Conservation (phyloP, 2,113 vertebrate species). For the Psittacus erithacus region DNA sequence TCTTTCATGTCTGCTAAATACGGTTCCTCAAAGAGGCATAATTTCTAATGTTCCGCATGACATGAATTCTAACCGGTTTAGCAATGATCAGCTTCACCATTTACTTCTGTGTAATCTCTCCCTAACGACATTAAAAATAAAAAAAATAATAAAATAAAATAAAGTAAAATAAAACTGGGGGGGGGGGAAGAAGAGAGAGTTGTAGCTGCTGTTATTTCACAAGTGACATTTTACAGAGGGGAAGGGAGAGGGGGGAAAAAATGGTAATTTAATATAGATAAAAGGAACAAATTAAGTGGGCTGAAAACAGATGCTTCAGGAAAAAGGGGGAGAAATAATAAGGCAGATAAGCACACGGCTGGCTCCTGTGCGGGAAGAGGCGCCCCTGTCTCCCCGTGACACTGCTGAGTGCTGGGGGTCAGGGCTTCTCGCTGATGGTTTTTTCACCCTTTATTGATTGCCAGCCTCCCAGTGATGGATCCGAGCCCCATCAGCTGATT, state of each 20-base stretch:
- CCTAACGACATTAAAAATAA: constrained; percentile 66
- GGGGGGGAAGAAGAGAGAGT: not conserved
- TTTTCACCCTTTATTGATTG: not conserved
- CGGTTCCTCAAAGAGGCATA: constrained; percentile 77
- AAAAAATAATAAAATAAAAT: not conserved
- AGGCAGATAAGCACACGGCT: not conserved
- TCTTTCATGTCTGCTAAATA: constrained; percentile 80
- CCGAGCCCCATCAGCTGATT: not conserved
- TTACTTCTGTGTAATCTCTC: constrained; percentile 70
- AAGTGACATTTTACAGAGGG: constrained; percentile 46
- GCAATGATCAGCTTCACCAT: constrained; percentile 69
- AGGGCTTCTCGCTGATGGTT: not conserved
- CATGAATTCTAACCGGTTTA: constrained; percentile 76
- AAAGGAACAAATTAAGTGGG: constrained; percentile 73
- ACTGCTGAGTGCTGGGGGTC: not conserved
- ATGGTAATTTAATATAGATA: constrained; percentile 74
- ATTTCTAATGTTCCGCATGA: constrained; percentile 79
- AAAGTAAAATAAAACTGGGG: not conserved
- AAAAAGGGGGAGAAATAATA: constrained; percentile 18
- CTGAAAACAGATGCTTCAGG: constrained; percentile 58
- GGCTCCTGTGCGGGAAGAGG: not conserved
- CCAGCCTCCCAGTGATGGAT: not conserved
- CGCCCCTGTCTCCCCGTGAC: not conserved
- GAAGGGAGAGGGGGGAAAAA: not conserved
- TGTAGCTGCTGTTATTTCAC: constrained; percentile 2